Evolutionary conservation across 2,797 vertebrate species (phyloP).

Genomic region (Alfaro cultratus): DNA sequence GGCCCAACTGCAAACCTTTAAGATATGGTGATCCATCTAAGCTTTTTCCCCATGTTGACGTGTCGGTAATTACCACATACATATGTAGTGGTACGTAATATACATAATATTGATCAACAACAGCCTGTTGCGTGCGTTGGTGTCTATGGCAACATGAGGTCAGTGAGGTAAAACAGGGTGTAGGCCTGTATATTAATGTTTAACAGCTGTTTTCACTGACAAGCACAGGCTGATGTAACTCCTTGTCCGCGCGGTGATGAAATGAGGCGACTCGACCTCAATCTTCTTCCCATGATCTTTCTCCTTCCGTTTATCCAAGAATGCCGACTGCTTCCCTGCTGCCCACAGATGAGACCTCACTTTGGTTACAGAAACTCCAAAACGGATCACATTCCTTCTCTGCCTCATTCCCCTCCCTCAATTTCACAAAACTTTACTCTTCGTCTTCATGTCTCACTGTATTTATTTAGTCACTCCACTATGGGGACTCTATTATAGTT

Average conservation of each 20-base stretch:
- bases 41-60: neutral
- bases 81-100: neutral
- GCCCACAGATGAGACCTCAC: neutral
- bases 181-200: constrained; percentile 43
- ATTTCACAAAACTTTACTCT: constrained; percentile 44
- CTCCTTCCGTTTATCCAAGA: neutral
- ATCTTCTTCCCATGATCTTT: constrained; percentile 10
- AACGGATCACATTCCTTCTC: constrained; percentile 31
- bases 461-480: neutral
- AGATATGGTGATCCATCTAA: no score
- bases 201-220: constrained; percentile 54
- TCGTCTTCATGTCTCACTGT: constrained; percentile 14
- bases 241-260: constrained; percentile 6
- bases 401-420: constrained; percentile 48
- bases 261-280: neutral
- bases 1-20: neutral
- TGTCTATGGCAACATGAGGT: constrained; percentile 48
- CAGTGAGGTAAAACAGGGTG: constrained; percentile 52
- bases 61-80: neutral
- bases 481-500: neutral
- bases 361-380: neutral
- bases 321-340: neutral
- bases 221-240: constrained; percentile 43
- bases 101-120: neutral
- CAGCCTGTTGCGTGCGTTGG: constrained; percentile 8